Percentiles rank a stretch among this genome's conserved stretches.
phyloP scores from a whole-genome alignment of 2,113 vertebrate species.

The Ciconia stormi region DNA sequence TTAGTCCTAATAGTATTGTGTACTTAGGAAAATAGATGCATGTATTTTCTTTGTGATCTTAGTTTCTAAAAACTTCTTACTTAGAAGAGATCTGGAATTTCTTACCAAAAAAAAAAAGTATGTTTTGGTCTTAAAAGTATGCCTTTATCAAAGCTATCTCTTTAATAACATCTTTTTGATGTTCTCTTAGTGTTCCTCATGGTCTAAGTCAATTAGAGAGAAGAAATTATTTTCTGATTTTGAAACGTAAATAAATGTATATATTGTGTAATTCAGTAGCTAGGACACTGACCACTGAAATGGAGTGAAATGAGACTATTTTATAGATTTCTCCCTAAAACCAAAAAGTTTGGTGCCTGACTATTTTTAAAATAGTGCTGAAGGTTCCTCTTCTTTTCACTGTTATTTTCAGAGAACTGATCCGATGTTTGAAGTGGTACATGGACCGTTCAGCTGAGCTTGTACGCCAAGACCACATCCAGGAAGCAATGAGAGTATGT shows the following conservation, averaged over 20 bases:
- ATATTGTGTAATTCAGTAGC: background rate
- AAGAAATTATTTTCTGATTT: background rate
- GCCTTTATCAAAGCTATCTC: background rate
- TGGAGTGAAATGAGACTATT: background rate
- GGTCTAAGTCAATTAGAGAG: background rate
- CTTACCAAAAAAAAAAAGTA: background rate
- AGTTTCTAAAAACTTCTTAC: background rate
- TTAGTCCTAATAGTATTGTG: background rate
- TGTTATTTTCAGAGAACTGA: constrained; percentile 85
- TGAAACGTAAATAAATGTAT: background rate
- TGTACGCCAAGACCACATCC: constrained; percentile 94
- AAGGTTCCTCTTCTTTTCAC: background rate
- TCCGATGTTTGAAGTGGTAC: constrained; percentile 97
- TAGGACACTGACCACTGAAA: background rate
- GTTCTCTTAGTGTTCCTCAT: background rate
- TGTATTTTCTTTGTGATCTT: background rate
- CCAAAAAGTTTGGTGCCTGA: background rate
- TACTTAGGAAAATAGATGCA: background rate
- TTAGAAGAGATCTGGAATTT: background rate
- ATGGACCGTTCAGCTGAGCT: constrained; percentile 97
- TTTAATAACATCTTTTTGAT: background rate
- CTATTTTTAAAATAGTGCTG: background rate
- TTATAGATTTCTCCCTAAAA: background rate
- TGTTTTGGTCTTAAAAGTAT: background rate
- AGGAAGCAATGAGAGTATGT: constrained; percentile 94